Percentiles rank a stretch among this genome's conserved stretches.
Conservation (phyloP, 1,140 invertebrate genomes). For the Drosophila hydei region DNA sequence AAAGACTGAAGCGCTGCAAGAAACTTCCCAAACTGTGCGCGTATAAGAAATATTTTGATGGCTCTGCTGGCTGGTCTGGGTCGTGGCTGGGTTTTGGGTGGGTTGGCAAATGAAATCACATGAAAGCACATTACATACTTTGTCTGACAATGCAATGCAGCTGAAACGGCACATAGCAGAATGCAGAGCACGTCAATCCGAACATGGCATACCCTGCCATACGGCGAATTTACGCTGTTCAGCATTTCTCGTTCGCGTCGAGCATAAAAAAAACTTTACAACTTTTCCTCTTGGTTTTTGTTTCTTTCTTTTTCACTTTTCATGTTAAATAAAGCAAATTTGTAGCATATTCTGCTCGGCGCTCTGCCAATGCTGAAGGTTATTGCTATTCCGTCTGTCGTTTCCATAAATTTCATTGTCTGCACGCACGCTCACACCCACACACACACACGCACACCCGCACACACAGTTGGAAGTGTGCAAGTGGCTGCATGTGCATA, state of each 20-base stretch:
- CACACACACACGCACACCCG: constrained; percentile 3
- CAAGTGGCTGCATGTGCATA: constrained; percentile 66
- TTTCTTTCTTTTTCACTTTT: constrained; percentile 24
- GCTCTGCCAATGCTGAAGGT: constrained; percentile 41
- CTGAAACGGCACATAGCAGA: constrained; percentile 22
- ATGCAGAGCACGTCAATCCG: constrained; percentile 15
- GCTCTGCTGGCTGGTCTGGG: background rate
- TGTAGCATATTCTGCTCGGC: constrained; percentile 72
- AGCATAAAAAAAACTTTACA: constrained; percentile 65
- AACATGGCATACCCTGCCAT: constrained; percentile 35
- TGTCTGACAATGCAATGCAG: constrained; percentile 48
- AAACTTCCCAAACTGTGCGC: constrained; percentile 34
- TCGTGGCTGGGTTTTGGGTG: background rate
- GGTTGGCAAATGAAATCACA: constrained; percentile 56
- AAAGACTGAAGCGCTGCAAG: constrained; percentile 26
- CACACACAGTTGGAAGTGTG: constrained; percentile 1
- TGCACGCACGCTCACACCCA: constrained; percentile 50
- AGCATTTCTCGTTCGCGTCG: background rate
- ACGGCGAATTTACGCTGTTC: background rate
- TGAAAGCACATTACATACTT: constrained; percentile 70
- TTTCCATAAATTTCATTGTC: constrained; percentile 80
- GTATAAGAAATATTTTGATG: background rate
- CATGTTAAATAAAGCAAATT: constrained; percentile 79
- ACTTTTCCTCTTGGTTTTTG: constrained; percentile 42
- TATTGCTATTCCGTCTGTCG: constrained; percentile 39